These are phyloP conservation scores for Alsophila aescularia DNA, from an alignment of 2,888 invertebrate genomes.

Conservation along the genomic window DNA sequence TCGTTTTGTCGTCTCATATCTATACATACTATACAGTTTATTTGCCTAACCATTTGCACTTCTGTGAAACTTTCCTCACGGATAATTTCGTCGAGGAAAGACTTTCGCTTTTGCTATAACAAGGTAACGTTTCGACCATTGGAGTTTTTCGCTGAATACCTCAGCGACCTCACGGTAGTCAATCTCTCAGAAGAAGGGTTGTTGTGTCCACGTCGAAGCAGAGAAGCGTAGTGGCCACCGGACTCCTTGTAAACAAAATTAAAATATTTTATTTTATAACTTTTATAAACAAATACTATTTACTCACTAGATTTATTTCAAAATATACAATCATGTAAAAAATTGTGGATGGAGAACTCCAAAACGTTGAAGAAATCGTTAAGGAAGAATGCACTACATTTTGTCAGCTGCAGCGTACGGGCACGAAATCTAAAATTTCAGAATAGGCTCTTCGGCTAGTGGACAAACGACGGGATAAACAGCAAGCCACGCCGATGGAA, in stretches of 20 bases:
- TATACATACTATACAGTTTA: conserved; percentile 52
- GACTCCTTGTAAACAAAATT: conserved; percentile 64
- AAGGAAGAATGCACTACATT: too few relatives aligned
- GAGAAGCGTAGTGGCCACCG: conserved; percentile 69
- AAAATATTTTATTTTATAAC: neutral
- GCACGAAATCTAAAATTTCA: too few relatives aligned
- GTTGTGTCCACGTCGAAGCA: conserved; percentile 70
- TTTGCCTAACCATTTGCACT: conserved; percentile 40
- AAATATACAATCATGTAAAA: too few relatives aligned
- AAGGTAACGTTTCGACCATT: conserved; percentile 71
- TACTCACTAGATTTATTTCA: too few relatives aligned
- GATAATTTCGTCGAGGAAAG: conserved; percentile 36
- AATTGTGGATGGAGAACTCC: too few relatives aligned
- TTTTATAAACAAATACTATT: too few relatives aligned
- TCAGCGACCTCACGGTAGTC: conserved; percentile 68
- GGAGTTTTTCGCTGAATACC: conserved; percentile 72
- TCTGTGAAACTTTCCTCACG: conserved; percentile 41
- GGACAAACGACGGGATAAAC: too few relatives aligned
- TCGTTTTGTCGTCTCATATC: conserved; percentile 47
- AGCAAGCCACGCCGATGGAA: too few relatives aligned
- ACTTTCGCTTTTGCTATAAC: conserved; percentile 62
- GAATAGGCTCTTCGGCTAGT: too few relatives aligned
- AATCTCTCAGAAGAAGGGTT: conserved; percentile 73
- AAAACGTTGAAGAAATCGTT: too few relatives aligned
- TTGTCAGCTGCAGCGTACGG: too few relatives aligned